A percentile compares a stretch with the other conserved stretches of the same genome.
Evolutionary conservation across 1,140 invertebrate genomes (phyloP).

Genomic region (Calliopsis andreniformis): DNA sequence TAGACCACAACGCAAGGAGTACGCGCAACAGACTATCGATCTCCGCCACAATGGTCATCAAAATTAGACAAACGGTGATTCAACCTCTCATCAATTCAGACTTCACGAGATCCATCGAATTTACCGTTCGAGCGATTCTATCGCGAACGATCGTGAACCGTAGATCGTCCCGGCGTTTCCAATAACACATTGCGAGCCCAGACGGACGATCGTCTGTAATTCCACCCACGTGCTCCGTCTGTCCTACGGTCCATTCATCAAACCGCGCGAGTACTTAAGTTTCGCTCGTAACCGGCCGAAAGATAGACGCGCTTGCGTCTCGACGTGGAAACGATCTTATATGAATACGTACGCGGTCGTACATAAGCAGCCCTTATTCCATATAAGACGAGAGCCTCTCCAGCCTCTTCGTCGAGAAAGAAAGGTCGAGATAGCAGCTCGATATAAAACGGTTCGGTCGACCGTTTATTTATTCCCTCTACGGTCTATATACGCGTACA

Average conservation of each 20-base stretch:
- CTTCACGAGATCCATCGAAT: background rate
- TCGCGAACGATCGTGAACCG: slow-evolving; percentile 31
- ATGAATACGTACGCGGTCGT: slow-evolving; percentile 43
- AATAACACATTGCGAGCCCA: background rate
- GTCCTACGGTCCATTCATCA: slow-evolving; percentile 62
- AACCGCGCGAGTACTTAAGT: slow-evolving; percentile 51
- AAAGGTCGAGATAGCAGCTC: slow-evolving; percentile 53
- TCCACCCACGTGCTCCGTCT: slow-evolving; percentile 60
- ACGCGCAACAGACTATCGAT: no score
- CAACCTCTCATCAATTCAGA: background rate
- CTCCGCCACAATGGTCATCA: no score
- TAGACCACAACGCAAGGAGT: no score
- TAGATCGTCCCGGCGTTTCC: slow-evolving; percentile 44
- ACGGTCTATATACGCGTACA: background rate
- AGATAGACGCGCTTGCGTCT: slow-evolving; percentile 42
- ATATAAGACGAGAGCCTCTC: slow-evolving; percentile 55
- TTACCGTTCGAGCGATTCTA: background rate
- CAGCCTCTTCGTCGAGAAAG: slow-evolving; percentile 31
- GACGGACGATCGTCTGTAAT: slow-evolving; percentile 54
- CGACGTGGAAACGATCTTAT: slow-evolving; percentile 47
- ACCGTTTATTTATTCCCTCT: slow-evolving; percentile 44
- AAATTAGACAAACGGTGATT: no score
- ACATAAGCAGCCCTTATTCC: slow-evolving; percentile 56
- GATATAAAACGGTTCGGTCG: slow-evolving; percentile 49
- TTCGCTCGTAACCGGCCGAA: slow-evolving; percentile 39